Base-by-base conservation (phyloP, 2,797 vertebrate species). In the Champsocephalus esox region DNA sequence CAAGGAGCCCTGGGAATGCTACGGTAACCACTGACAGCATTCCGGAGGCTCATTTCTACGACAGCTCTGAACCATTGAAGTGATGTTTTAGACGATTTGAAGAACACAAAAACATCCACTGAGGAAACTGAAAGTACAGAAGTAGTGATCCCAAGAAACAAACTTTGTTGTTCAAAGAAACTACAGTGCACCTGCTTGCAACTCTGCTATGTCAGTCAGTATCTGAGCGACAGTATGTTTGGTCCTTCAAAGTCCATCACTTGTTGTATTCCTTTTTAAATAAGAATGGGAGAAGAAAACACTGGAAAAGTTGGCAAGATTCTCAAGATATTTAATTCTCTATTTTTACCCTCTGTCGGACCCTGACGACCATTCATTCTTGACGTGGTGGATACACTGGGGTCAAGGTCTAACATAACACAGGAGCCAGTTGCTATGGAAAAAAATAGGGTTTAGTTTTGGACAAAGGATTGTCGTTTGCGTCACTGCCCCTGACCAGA, bases 181-280 rank as follows among this genome's bases (percentile, higher is more conserved):
- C 11, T 24, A 1, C 14, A 55, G 17, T 8, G 49, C 5, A 43
- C 64, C 52, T 55, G n/a, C n/a, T 57, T 59, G 16, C 21, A 4
- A 54, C 44, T 56, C 38, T 13, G 13, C 14, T 59, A 43, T 73
- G 74, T 62, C 14, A 43, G 49, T 51, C 57, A 52, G 43, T 12
- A 48, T 80, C 49, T 21, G 10, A 66, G 41, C 41, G 24, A 28
- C 28, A 28, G 1, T 28, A 24, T 66, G 66, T 80, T 78, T 80
- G 54, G 56, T 77, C 79, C 68, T 87, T 65, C 68, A 66, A 70
- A 59, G 16, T 73, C 57, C 66, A 70, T 56, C 44, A 17, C 54
- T 79, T 69, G 32, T 70, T 69, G 10, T 74, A 63, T 67, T 44
- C n/a, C 17, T 55, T 67, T 73, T 73, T 62, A 80, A 80, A 85